phyloP scores from a whole-genome alignment of 2,113 vertebrate species.

The Falcunculus frontatus region DNA sequence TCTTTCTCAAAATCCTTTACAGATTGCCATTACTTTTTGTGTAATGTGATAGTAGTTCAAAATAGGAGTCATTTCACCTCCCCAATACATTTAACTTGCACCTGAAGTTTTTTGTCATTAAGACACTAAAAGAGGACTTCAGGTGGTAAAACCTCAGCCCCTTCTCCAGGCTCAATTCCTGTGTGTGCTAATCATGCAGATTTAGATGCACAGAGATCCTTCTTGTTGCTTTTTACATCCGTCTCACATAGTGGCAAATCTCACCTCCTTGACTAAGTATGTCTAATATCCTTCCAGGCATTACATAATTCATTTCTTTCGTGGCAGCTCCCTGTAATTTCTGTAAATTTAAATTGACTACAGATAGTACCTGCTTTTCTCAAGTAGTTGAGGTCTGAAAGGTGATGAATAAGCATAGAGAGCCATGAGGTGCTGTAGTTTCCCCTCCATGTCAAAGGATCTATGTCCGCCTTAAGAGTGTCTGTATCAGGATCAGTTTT shows the following conservation, averaged over 20 bases:
- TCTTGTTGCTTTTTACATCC: not conserved
- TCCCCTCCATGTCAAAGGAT: not conserved
- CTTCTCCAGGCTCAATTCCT: not conserved
- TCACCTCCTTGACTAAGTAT: not conserved
- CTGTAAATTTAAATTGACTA: not conserved
- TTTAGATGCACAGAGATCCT: not conserved
- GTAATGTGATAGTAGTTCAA: not conserved
- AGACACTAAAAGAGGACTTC: not conserved
- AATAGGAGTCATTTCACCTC: not conserved
- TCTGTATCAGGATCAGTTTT: not conserved
- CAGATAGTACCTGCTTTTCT: not conserved
- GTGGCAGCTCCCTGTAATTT: not conserved
- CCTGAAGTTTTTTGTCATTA: not conserved
- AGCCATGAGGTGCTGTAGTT: not conserved
- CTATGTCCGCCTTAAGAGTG: not conserved
- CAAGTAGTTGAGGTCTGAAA: not conserved
- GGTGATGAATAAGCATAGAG: not conserved
- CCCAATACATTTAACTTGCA: not conserved
- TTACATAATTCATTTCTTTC: not conserved
- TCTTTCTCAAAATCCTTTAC: not conserved
- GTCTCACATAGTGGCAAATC: not conserved
- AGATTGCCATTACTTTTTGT: not conserved
- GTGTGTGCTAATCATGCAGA: not conserved
- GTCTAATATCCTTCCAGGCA: not conserved
- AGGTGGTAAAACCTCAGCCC: not conserved